Conservation (phyloP, 64 coral and sea anemone species). For the Anthopleura sola region DNA sequence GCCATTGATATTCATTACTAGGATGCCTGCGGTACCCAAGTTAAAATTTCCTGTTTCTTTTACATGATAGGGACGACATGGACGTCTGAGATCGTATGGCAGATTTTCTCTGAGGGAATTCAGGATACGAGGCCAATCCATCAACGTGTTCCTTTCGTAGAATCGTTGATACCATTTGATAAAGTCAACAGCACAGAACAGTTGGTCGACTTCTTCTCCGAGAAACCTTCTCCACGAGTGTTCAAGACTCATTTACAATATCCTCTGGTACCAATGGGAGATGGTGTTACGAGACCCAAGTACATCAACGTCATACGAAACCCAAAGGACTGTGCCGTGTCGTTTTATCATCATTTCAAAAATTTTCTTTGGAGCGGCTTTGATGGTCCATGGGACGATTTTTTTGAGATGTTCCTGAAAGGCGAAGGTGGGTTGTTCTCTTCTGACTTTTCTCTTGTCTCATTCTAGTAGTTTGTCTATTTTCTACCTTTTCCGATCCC, state of each 20-base stretch:
- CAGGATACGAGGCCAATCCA: neutral
- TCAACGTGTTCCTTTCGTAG: neutral
- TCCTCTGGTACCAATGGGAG: slow-evolving; percentile 9
- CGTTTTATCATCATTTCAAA: slow-evolving; percentile 16
- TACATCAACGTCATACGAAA: slow-evolving; percentile 32
- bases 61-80: no score
- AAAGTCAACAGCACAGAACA: neutral
- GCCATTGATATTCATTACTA: no score
- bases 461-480: no score
- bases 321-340: slow-evolving; percentile 34
- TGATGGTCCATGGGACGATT: slow-evolving; percentile 16
- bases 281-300: neutral
- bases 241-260: slow-evolving; percentile 42
- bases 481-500: no score
- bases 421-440: neutral
- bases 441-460: no score
- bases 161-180: neutral
- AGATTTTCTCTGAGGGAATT: neutral
- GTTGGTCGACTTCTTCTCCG: no score
- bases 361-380: neutral
- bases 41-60: no score
- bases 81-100: neutral
- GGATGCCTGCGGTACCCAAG: no score
- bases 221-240: neutral
- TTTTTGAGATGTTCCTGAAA: slow-evolving; percentile 12